Percentiles rank a stretch among this genome's conserved stretches.
Evolutionary conservation across 2,888 invertebrate species (phyloP).

Genomic region (Drosophila pseudotakahashii): DNA sequence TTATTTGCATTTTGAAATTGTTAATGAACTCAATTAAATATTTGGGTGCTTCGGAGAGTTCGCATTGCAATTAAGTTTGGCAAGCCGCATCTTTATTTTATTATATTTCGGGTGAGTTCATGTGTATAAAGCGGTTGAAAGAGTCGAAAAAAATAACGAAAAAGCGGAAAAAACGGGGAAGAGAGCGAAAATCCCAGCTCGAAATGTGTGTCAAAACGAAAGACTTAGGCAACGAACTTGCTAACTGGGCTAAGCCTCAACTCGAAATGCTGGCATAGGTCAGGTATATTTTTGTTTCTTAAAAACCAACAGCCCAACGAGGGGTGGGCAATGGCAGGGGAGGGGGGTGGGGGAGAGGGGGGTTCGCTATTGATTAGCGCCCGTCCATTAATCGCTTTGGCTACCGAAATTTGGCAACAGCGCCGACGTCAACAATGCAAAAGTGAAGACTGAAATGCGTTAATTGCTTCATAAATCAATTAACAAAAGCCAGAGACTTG

Average conservation of each 20-base stretch:
- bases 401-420: conserved; percentile 55
- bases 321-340: not conserved
- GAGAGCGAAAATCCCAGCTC: conserved; percentile 15
- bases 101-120: conserved; percentile 22
- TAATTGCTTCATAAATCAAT: conserved; percentile 34
- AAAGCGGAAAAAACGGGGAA: not conserved
- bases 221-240: conserved; percentile 79
- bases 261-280: conserved; percentile 40
- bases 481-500: conserved; percentile 17
- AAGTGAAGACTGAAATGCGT: conserved; percentile 18
- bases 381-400: conserved; percentile 65
- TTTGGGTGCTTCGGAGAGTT: conserved; percentile 34
- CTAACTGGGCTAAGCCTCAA: conserved; percentile 49
- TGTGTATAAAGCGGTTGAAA: not conserved
- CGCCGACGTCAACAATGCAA: conserved; percentile 19
- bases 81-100: conserved; percentile 26
- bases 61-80: conserved; percentile 35
- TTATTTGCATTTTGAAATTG: conserved; percentile 44
- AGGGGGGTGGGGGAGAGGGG: not conserved
- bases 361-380: conserved; percentile 67
- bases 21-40: conserved; percentile 41
- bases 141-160: not conserved
- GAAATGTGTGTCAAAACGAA: conserved; percentile 60
- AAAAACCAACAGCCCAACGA: conserved; percentile 1
- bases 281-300: conserved; percentile 22